Conservation (phyloP, 2,888 invertebrate species). For the Trissoscelio sp. region DNA sequence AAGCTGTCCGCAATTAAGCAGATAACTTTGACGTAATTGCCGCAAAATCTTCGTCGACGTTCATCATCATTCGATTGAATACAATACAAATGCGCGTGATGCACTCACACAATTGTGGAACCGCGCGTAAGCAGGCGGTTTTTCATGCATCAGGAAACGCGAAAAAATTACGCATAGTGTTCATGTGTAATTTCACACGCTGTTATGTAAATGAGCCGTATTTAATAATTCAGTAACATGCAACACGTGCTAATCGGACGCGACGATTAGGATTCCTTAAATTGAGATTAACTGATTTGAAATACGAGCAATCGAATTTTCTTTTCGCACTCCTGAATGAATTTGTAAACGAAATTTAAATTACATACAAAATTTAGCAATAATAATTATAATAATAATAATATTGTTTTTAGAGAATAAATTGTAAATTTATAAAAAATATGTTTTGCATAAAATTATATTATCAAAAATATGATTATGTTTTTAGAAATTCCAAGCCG, state of each 20-base stretch:
- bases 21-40: no score
- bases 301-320: background rate
- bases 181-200: constrained; percentile 62
- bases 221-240: constrained; percentile 27
- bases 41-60: no score
- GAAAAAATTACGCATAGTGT: constrained; percentile 52
- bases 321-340: no score
- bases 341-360: no score
- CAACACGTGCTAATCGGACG: constrained; percentile 19
- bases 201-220: constrained; percentile 56
- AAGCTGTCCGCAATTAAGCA: constrained; percentile 49
- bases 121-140: constrained; percentile 19
- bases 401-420: background rate
- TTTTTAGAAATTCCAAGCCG: no score
- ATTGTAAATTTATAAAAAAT: background rate
- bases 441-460: no score
- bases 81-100: constrained; percentile 21
- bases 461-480: no score
- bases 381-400: no score
- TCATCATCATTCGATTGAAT: constrained; percentile 3
- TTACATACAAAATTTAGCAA: no score
- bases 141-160: constrained; percentile 64
- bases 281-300: constrained; percentile 25
- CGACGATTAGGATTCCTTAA: constrained; percentile 7
- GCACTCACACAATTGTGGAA: constrained; percentile 9